Evolutionary conservation across 2,888 invertebrate genomes (phyloP), one percentile per base, ranked within the genome.

Genomic region (Phengaris arion): DNA sequence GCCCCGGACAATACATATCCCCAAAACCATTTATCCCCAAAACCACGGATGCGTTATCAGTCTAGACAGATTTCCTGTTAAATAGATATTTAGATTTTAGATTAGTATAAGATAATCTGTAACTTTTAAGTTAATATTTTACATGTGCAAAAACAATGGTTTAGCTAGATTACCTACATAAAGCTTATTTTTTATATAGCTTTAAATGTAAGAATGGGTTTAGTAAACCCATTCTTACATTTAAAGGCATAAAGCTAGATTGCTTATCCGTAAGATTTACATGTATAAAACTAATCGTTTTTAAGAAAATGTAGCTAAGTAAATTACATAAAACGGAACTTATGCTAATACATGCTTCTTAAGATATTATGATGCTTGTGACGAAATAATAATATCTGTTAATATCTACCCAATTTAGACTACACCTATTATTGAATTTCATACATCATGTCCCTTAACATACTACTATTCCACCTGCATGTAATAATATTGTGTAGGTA

Each of bases 61-160:
- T 48, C 70, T 51, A 70, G 70, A 64, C 64, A 64, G 35, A 64
- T 64, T 64, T 64, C 64, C 64, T 64, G 64, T 45, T 64, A 64
- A 59, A 59, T n/a, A 15, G 1, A 15, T 59, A 52, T 52, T 52
- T 12, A 52, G 52, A 52, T 52, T 52, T 52, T 12, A 52, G 52
- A 52, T 52, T 52, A 22, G 5, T 12, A 13, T 6, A 6, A 45
- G 64, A 45, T 64, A 5, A 35, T 55, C 55, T 0, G 22, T 6
- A 35, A 35, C 35, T 35, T 35, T 0, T 35, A 12, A 6, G 64
- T 12, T 22, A 59, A 59, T 22, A 59, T 59, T 57, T 64, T 35
- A 22, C 64, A 64, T 64, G 35, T 64, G 64, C 64, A 12, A 64
- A 64, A 45, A 1, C 9, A 59, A 12, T 64, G 35, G 35, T 64